Evolutionary conservation across 2,797 vertebrate genomes (phyloP).

Genomic region (Spinus pinus): DNA sequence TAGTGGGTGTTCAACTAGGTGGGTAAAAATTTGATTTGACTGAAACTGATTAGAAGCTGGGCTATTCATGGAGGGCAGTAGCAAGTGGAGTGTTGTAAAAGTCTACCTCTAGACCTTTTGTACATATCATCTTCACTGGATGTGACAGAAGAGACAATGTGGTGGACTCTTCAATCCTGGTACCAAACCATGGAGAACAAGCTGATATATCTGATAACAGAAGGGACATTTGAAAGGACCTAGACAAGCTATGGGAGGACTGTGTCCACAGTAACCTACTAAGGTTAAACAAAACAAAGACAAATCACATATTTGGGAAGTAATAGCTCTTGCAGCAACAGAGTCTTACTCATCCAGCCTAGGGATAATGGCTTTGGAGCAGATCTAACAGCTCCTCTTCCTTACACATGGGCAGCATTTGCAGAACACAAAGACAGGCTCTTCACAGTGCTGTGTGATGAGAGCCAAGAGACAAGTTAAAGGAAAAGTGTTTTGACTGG

Average conservation of each 20-base stretch:
- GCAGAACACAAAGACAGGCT: neutral
- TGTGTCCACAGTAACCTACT: neutral
- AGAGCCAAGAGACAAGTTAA: neutral
- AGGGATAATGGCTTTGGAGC: neutral
- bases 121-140: neutral
- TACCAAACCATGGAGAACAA: neutral
- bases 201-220: neutral
- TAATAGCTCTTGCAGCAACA: neutral
- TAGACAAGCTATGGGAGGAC: neutral
- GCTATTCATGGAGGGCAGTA: neutral
- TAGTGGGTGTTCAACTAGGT: neutral
- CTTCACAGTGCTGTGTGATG: neutral
- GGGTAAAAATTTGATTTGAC: neutral
- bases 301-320: neutral
- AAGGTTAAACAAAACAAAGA: neutral
- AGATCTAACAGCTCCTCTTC: neutral
- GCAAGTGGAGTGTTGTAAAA: neutral
- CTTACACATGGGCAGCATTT: neutral
- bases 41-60: neutral
- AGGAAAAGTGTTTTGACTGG: fast-evolving
- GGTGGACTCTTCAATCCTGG: neutral
- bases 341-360: neutral
- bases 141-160: neutral
- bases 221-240: neutral
- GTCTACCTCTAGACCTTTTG: neutral